phyloP scores from a whole-genome alignment of 2,888 invertebrate species.

The Ptychoptera contaminata region DNA sequence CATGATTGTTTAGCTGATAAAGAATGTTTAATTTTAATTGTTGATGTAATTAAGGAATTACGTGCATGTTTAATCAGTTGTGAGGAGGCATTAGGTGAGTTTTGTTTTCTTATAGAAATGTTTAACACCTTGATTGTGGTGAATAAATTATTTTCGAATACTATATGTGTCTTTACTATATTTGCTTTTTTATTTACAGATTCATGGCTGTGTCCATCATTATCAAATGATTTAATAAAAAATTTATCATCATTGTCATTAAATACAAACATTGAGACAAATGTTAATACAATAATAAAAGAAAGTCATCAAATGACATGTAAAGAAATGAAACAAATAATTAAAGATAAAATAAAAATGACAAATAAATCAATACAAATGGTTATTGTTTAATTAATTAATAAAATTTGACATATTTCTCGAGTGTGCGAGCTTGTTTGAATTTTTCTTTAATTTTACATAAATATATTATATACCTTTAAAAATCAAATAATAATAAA shows the following conservation, averaged over 20 bases:
- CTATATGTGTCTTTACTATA: background rate
- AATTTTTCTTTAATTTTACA: no score
- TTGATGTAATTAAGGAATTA: conserved; percentile 25
- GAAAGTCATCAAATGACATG: conserved; percentile 27
- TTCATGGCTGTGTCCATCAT: conserved; percentile 23
- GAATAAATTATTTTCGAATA: background rate
- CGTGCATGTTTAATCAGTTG: conserved; percentile 25
- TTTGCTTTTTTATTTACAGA: conserved; percentile 14
- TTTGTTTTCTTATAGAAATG: conserved; percentile 2
- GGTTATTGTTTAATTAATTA: background rate
- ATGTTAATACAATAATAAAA: conserved; percentile 25
- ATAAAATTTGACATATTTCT: background rate
- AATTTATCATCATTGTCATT: conserved; percentile 30
- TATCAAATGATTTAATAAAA: conserved; percentile 23
- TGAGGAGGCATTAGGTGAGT: conserved; percentile 24
- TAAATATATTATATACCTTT: no score
- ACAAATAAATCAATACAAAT: conserved; percentile 20
- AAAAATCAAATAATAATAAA: no score
- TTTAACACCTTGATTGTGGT: background rate
- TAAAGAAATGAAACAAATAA: conserved; percentile 24
- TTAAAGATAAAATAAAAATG: conserved; percentile 31
- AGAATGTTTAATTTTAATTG: conserved; percentile 24
- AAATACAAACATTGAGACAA: conserved; percentile 26
- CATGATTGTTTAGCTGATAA: conserved; percentile 19
- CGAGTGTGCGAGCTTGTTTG: background rate